Conservation (phyloP, 1,140 invertebrate species). For the Zaprionus gabonicus region DNA sequence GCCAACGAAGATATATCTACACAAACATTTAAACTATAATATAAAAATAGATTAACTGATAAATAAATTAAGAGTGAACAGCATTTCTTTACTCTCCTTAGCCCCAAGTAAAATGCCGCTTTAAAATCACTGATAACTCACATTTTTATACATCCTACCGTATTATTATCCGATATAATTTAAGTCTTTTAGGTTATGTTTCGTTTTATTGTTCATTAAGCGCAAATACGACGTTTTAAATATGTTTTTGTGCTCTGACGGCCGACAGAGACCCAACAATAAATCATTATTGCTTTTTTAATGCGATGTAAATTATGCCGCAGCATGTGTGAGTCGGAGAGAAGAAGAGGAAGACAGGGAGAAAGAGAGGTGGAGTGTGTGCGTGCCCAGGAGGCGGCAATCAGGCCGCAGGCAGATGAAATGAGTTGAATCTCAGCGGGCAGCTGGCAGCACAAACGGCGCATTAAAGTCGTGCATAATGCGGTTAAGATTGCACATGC, state of each 20-base stretch:
- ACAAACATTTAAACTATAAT: no score
- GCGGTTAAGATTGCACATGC: constrained; percentile 29
- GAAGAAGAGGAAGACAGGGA: not conserved
- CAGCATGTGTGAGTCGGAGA: constrained; percentile 24
- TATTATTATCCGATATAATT: constrained; percentile 12
- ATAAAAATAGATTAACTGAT: no score
- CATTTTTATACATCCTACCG: not conserved
- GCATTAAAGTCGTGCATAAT: constrained; percentile 45
- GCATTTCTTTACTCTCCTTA: no score
- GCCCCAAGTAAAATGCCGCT: no score
- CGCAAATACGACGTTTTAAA: constrained; percentile 70
- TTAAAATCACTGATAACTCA: constrained; percentile 10
- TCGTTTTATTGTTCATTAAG: constrained; percentile 67
- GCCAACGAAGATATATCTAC: no score
- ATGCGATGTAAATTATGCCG: constrained; percentile 77
- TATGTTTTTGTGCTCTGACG: constrained; percentile 64
- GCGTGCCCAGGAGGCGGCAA: constrained; percentile 52
- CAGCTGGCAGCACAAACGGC: constrained; percentile 36
- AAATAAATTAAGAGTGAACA: no score
- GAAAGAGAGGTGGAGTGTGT: constrained; percentile 22
- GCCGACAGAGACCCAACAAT: constrained; percentile 55
- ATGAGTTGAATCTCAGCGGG: constrained; percentile 31
- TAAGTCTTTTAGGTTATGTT: constrained; percentile 24
- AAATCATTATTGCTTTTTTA: constrained; percentile 76
- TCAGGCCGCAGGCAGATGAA: constrained; percentile 19